Percentiles rank a stretch among this genome's conserved stretches.
These are phyloP conservation scores for Drosophila equinoxialis DNA, from an alignment of 1,140 invertebrate genomes.

Conservation along the genomic window DNA sequence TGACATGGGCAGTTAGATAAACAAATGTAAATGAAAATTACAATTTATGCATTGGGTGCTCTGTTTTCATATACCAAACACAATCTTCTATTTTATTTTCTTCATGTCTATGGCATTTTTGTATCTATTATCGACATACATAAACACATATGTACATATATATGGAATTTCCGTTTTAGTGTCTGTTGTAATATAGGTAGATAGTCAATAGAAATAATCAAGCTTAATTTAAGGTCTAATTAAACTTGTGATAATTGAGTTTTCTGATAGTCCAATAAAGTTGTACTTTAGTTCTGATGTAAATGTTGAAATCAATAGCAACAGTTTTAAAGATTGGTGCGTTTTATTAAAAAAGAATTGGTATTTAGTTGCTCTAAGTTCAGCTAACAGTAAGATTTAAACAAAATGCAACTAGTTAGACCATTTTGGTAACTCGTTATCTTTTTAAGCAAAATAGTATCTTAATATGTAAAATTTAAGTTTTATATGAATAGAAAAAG, in stretches of 20 bases:
- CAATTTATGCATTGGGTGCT: conserved; percentile 26
- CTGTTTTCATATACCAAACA: background rate
- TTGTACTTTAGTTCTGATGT: conserved; percentile 8
- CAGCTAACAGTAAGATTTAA: too few relatives aligned
- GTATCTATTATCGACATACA: background rate
- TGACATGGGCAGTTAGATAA: conserved; percentile 43
- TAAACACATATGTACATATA: background rate
- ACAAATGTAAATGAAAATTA: conserved; percentile 50
- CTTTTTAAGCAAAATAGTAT: too few relatives aligned
- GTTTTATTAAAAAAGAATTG: too few relatives aligned
- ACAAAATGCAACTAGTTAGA: too few relatives aligned
- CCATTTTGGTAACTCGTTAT: too few relatives aligned
- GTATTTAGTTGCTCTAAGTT: too few relatives aligned
- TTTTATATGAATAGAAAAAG: too few relatives aligned
- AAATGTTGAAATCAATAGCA: too few relatives aligned
- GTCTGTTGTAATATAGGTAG: conserved; percentile 10
- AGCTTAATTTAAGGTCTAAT: background rate
- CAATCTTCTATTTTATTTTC: background rate
- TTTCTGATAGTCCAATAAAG: conserved; percentile 42
- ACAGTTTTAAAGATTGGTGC: too few relatives aligned
- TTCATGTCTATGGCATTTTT: conserved; percentile 1
- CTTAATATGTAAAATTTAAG: too few relatives aligned
- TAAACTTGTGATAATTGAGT: conserved; percentile 35
- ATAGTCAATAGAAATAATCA: conserved; percentile 10
- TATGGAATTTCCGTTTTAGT: conserved; percentile 31